Base-by-base conservation (phyloP, 1,140 invertebrate genomes). In the Drosophila kanapiae region DNA sequence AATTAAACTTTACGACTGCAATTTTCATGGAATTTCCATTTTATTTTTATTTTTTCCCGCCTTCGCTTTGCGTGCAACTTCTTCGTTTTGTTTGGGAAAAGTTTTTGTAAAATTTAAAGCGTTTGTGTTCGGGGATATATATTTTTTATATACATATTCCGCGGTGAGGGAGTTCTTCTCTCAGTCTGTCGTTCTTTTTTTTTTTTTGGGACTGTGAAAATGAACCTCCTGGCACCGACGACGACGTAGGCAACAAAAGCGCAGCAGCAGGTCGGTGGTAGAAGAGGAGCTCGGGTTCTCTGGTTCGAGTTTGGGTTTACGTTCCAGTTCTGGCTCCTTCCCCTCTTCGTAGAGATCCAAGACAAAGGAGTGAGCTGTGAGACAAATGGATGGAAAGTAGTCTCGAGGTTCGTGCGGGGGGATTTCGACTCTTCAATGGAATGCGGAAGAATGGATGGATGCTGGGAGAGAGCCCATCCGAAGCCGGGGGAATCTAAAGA, bases 1-100 rank as follows among this genome's bases (percentile, higher is more conserved):
- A 84, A 84, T 84, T 84, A 84, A 84, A 78, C 82, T 85, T 85
- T 85, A 85, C 82, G 82, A 85, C 81, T 85, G 82, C 75, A 78
- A 81, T 85, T 81, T 85, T 81, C 71, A 83, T 65, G 58, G 71
- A 47, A 33, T 56, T 59, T 47, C 63, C 38, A 14, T 23, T 33
- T 11, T 70, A 70, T 76, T 77, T 65, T 48, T 49, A 35, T 74
- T 23, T 62, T 58, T 47, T 43, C 29, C 35, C 23, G 7, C 23
- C 59, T 11, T 23, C 2, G 42, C 31, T 33, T 40, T 11, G 68
- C 56, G 27, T 57, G 59, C 53, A 49, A 53, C 45, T 79, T 79
- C 14, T 57, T 49, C 35, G n/a, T 31, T 40, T 47, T 58, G 53
- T 51, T 77, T 78, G 42, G 45, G 10, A 14, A 60, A 71, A 80